These are phyloP conservation scores for Diplodus puntazzo DNA, from an alignment of 2,797 vertebrate species.

Conservation along the genomic window DNA sequence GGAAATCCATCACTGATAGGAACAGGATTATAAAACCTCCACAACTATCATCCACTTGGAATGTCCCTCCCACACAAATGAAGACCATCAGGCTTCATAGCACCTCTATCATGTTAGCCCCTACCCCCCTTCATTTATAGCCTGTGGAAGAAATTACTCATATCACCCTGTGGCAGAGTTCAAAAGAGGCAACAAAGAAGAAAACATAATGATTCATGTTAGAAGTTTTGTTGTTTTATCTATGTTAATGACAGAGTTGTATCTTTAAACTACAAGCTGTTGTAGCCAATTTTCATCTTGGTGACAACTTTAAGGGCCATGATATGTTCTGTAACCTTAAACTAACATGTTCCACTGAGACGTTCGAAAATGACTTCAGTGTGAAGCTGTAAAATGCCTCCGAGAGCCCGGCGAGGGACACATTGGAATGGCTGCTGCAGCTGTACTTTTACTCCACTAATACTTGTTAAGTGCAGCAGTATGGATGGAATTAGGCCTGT, in stretches of 20 bases:
- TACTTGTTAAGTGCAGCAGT: slow-evolving; percentile 52
- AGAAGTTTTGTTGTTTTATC: slow-evolving; percentile 15
- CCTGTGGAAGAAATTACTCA: slow-evolving; percentile 59
- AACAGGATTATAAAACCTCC: slow-evolving; percentile 67
- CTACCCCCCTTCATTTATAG: slow-evolving; percentile 23
- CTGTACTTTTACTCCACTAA: slow-evolving; percentile 36
- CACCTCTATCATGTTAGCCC: slow-evolving; percentile 43
- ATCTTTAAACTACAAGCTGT: not conserved
- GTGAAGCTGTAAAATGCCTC: slow-evolving; percentile 66
- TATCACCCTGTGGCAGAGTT: slow-evolving; percentile 10
- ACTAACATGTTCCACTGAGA: slow-evolving; percentile 51
- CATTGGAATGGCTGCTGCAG: slow-evolving; percentile 14
- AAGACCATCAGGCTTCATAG: slow-evolving; percentile 45
- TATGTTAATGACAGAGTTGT: slow-evolving; percentile 12
- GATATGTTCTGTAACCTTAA: slow-evolving; percentile 58
- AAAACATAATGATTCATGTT: slow-evolving; percentile 21
- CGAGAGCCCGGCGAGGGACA: slow-evolving; percentile 58
- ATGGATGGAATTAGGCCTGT: slow-evolving; percentile 46
- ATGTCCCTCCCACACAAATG: slow-evolving; percentile 73
- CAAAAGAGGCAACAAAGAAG: slow-evolving; percentile 22
- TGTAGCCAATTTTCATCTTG: slow-evolving; percentile 11
- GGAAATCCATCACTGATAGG: slow-evolving; percentile 76
- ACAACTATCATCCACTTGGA: slow-evolving; percentile 71
- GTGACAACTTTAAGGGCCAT: slow-evolving; percentile 34
- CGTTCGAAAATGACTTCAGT: slow-evolving; percentile 47